Base-by-base conservation (phyloP, 92 coral and sea anemone species). In the Heliopora coerulea region DNA sequence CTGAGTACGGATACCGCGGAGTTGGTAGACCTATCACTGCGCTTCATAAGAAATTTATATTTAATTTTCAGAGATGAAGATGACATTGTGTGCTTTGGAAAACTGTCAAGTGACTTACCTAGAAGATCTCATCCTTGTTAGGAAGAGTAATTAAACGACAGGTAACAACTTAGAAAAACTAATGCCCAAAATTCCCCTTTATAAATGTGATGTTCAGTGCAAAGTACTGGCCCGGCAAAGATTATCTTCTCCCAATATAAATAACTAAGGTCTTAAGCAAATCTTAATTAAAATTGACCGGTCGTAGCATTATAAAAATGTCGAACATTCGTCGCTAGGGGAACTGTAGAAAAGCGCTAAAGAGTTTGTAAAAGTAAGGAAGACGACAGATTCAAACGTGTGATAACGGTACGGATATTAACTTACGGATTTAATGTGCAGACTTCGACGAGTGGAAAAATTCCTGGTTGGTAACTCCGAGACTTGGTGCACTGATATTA, bases 221-320 rank as follows among this genome's bases (percentile, higher is more conserved):
- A 12, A 4, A 37, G 42, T 37, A 12, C 12, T 12, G 42, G 42
- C 42, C 42, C 42, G n/a, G n/a, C n/a, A n/a, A n/a, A n/a, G 42
- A 11, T 4, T 37, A 37, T 37, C 11, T 37, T 37, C 11, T 37
- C 15, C 17, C 70, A 40, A 63, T 63, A 35, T 63, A 52, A 63
- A 63, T 63, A 63, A 63, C 70, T 63, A 35, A 19, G 70, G 3
- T 12, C 19, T 18, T 19, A 28, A 37, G 70, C 54, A 63, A 63
- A 63, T 1, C 70, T 21, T 49, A 63, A 63, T 63, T 63, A 63
- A 63, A 63, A 13, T 8, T 19, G 28, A 49, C 29, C 70, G 37
- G 29, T 30, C 12, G 14, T 13, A 19, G 17, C 9, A 63, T 34
- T 49, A 30, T 9, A 28, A 61, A 18, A 6, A 1, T 21, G 42